Percentiles rank a stretch among this genome's conserved stretches.
Evolutionary conservation across 2,888 invertebrate species (phyloP).

Genomic region (Pediacus dermestoides): DNA sequence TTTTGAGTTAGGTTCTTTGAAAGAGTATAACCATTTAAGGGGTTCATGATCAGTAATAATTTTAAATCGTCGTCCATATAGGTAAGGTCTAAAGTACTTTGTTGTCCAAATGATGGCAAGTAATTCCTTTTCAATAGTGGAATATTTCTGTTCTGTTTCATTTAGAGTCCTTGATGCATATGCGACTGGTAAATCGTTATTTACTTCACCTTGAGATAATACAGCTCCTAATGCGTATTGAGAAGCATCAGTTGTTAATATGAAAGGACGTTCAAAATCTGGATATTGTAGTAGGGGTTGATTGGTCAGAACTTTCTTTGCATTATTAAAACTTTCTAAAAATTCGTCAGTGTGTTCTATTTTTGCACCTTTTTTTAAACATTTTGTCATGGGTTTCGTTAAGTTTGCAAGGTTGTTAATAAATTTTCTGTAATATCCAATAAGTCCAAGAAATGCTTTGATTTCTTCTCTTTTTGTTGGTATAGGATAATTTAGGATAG

Average conservation of each 20-base stretch:
- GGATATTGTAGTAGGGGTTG: conserved; percentile 22
- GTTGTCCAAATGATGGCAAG: conserved; percentile 25
- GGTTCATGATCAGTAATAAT: conserved; percentile 40
- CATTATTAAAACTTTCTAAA: no score
- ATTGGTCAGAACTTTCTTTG: no score
- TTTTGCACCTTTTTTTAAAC: no score
- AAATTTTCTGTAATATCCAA: no score
- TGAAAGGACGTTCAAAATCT: conserved; percentile 25
- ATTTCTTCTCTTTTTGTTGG: no score
- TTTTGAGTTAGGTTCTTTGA: conserved; percentile 30
- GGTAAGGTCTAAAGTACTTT: conserved; percentile 19
- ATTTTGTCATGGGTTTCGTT: no score
- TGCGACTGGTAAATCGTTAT: conserved; percentile 24
- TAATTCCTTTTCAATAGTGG: conserved; percentile 29
- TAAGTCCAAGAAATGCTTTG: no score
- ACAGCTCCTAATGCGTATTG: conserved; percentile 26
- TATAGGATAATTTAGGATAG: no score
- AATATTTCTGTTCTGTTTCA: conserved; percentile 20
- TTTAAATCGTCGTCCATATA: conserved; percentile 28
- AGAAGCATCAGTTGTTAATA: conserved; percentile 28
- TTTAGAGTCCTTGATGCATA: conserved; percentile 26
- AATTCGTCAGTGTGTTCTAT: no score
- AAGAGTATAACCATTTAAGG: conserved; percentile 27
- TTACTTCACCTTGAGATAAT: conserved; percentile 20
- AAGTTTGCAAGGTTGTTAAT: no score